These are phyloP conservation scores for Formica aserva DNA, from an alignment of 2,888 invertebrate species.

Conservation along the genomic window DNA sequence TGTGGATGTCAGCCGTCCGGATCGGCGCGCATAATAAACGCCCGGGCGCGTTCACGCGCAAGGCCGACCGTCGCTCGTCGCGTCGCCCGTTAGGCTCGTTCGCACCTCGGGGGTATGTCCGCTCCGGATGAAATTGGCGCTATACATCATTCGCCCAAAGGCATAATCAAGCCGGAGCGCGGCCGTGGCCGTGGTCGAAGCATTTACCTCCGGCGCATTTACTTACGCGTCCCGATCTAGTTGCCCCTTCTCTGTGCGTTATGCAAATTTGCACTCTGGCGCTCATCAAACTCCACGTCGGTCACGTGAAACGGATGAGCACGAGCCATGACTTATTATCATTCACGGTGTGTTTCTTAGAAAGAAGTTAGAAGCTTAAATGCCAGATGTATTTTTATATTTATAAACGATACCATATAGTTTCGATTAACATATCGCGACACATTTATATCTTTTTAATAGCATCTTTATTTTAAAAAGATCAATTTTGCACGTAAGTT, in stretches of 20 bases:
- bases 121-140: slow-evolving; percentile 77
- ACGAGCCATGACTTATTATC: not conserved
- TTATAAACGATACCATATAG: not conserved
- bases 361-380: not conserved
- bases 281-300: slow-evolving; percentile 21
- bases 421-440: not conserved
- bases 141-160: slow-evolving; percentile 74
- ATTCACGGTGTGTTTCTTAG: not conserved
- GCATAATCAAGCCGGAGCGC: slow-evolving; percentile 68
- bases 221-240: slow-evolving; percentile 34
- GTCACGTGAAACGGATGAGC: slow-evolving; percentile 17
- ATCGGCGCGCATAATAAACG: slow-evolving; percentile 74
- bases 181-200: not conserved
- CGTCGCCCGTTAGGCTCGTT: slow-evolving; percentile 72
- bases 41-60: slow-evolving; percentile 70
- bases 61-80: slow-evolving; percentile 56
- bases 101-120: slow-evolving; percentile 73
- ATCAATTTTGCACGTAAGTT: not conserved
- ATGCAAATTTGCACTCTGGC: slow-evolving; percentile 38
- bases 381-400: not conserved
- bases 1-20: slow-evolving; percentile 37
- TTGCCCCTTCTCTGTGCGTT: slow-evolving; percentile 5
- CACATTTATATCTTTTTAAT: not conserved
- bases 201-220: slow-evolving; percentile 32
- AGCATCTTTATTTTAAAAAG: not conserved